Evolutionary conservation across 2,797 vertebrate species (phyloP).

Genomic region (Mormyrops attenuatus): DNA sequence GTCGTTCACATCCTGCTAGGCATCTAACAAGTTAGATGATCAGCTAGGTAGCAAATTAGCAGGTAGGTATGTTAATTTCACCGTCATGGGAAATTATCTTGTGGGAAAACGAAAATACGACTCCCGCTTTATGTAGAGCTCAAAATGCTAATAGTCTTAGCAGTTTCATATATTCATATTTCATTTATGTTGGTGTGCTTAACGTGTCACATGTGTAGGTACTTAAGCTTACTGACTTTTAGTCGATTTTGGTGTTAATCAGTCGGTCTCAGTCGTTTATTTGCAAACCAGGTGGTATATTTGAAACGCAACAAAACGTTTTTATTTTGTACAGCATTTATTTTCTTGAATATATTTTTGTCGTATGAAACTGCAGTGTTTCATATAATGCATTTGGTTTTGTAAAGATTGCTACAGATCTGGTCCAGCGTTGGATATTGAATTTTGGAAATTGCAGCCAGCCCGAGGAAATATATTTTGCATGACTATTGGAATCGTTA

Average conservation of each 20-base stretch:
- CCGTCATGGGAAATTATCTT: neutral
- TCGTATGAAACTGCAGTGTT: constrained; percentile 39
- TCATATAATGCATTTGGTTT: constrained; percentile 38
- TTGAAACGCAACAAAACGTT: neutral
- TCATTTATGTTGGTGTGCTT: constrained; percentile 8
- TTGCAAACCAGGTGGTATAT: constrained; percentile 9
- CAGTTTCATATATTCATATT: neutral
- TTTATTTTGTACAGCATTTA: neutral
- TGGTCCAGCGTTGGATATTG: constrained; percentile 19
- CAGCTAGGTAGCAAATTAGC: constrained; percentile 3
- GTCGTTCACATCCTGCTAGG: neutral
- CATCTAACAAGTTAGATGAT: neutral
- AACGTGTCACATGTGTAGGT: constrained; percentile 14
- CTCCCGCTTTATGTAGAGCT: neutral
- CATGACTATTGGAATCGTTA: neutral
- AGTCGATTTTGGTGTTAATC: constrained; percentile 5
- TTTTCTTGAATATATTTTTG: neutral
- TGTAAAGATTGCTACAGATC: constrained; percentile 27
- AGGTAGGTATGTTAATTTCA: neutral
- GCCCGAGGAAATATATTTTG: neutral
- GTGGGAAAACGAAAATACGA: neutral
- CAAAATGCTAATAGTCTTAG: neutral
- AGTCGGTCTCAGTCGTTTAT: constrained; percentile 1
- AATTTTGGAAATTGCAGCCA: constrained; percentile 14
- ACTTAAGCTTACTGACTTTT: constrained; percentile 6